Conservation (phyloP, 2,797 vertebrate genomes). For the Gadopsis bispinosus region DNA sequence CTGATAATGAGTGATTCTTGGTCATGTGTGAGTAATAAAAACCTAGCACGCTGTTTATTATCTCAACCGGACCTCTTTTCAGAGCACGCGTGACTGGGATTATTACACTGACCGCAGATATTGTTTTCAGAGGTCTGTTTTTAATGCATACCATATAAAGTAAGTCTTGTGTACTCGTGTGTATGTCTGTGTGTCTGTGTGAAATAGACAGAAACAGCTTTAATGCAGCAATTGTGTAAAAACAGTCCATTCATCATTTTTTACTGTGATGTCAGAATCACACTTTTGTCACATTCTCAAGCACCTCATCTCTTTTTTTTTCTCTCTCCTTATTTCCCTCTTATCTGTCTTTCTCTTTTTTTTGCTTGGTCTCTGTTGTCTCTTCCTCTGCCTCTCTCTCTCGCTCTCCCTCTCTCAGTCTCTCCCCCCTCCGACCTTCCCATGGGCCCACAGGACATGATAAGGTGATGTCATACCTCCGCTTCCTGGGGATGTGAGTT, state of each 20-base stretch:
- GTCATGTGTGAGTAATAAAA: slow-evolving; percentile 74
- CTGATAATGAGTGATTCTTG: slow-evolving; percentile 60
- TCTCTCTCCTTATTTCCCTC: not conserved
- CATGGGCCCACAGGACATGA: slow-evolving; percentile 78
- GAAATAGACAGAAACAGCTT: slow-evolving; percentile 29
- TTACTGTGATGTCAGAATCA: slow-evolving; percentile 27
- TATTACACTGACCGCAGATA: slow-evolving; percentile 53
- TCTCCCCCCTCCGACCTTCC: slow-evolving; percentile 56
- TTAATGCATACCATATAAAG: slow-evolving; percentile 41
- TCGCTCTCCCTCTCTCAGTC: slow-evolving; percentile 5
- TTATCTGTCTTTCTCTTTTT: slow-evolving; percentile 9
- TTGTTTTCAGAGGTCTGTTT: slow-evolving; percentile 57
- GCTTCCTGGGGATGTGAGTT: slow-evolving; percentile 84
- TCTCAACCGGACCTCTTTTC: slow-evolving; percentile 65
- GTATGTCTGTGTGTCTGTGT: slow-evolving; percentile 8
- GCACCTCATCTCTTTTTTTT: slow-evolving; percentile 16
- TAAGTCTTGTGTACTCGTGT: not conserved
- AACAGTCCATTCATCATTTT: slow-evolving; percentile 43
- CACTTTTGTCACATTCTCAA: slow-evolving; percentile 38
- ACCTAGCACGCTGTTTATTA: slow-evolving; percentile 67
- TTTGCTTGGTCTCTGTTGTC: slow-evolving; percentile 3
- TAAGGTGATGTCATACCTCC: slow-evolving; percentile 86
- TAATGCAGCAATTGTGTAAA: slow-evolving; percentile 6
- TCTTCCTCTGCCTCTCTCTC: not conserved
- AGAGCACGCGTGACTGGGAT: slow-evolving; percentile 50